phyloP scores from a whole-genome alignment of 2,113 vertebrate species.

The Rousettus leschenaultii region DNA sequence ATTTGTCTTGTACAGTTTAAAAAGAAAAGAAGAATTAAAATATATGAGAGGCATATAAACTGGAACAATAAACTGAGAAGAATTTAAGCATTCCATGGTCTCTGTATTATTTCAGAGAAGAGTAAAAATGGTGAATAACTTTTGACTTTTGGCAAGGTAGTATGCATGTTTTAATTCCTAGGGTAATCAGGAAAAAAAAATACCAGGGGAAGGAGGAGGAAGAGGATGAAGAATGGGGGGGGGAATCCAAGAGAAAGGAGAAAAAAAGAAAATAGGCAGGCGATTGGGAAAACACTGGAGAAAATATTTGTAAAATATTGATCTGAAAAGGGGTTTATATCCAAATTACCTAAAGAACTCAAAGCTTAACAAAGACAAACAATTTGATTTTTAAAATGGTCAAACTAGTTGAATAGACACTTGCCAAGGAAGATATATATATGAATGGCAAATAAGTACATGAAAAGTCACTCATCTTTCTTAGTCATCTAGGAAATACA shows the following conservation, averaged over 20 bases:
- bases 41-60: neutral
- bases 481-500: neutral
- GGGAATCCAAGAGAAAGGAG: neutral
- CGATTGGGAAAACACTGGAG: neutral
- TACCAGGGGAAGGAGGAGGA: neutral
- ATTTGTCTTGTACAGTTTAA: neutral
- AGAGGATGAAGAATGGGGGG: neutral
- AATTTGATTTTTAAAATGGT: neutral
- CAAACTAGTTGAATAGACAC: neutral
- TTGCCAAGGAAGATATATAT: neutral
- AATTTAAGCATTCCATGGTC: neutral
- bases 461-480: neutral
- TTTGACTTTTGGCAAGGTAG: slow-evolving; percentile 25
- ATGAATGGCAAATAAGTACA: neutral
- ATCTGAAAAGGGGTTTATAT: neutral
- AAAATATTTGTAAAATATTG: neutral
- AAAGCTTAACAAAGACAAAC: neutral
- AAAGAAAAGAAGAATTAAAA: neutral
- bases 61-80: neutral
- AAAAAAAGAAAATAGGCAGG: neutral
- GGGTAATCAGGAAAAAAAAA: neutral
- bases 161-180: neutral
- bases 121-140: neutral
- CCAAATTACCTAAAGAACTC: neutral
- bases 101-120: neutral